Evolutionary conservation across 1,140 invertebrate genomes (phyloP).

Genomic region (Tetramorium parvispinum): DNA sequence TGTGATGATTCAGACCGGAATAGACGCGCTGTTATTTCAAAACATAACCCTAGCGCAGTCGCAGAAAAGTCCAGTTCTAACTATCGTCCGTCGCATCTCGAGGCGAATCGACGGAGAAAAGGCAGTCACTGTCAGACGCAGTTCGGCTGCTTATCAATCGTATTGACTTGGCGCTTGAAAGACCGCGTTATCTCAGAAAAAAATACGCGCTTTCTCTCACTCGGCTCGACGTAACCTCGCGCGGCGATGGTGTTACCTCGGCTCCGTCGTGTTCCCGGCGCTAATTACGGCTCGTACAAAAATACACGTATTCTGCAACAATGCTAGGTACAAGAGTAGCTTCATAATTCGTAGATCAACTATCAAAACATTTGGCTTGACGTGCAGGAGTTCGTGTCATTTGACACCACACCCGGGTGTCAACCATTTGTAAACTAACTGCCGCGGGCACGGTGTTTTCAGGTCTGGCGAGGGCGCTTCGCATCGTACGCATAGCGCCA

Average conservation of each 20-base stretch:
- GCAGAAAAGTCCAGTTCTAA: not conserved
- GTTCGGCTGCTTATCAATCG: not conserved
- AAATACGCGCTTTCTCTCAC: not conserved
- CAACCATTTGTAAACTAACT: conserved; percentile 74
- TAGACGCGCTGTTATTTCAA: conserved; percentile 12
- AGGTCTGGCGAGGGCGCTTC: too few species aligned
- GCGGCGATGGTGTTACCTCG: conserved; percentile 62
- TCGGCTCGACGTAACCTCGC: conserved; percentile 40
- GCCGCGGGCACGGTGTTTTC: not conserved
- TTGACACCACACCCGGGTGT: conserved; percentile 73
- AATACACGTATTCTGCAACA: conserved; percentile 78
- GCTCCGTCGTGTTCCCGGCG: conserved; percentile 59
- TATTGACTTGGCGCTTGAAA: not conserved
- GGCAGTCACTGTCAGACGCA: not conserved
- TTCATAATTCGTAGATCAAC: conserved; percentile 78
- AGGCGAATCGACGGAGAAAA: not conserved
- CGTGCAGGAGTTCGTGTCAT: conserved; percentile 66
- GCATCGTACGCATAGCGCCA: too few species aligned
- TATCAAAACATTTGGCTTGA: conserved; percentile 77
- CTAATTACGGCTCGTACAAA: conserved; percentile 72
- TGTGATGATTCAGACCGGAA: conserved; percentile 60
- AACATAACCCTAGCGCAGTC: conserved; percentile 66
- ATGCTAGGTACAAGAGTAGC: conserved; percentile 79
- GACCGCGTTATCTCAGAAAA: not conserved
- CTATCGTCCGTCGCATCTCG: not conserved